phyloP scores from a whole-genome alignment of 2,888 invertebrate genomes.

The Eumerus sabulonum region DNA sequence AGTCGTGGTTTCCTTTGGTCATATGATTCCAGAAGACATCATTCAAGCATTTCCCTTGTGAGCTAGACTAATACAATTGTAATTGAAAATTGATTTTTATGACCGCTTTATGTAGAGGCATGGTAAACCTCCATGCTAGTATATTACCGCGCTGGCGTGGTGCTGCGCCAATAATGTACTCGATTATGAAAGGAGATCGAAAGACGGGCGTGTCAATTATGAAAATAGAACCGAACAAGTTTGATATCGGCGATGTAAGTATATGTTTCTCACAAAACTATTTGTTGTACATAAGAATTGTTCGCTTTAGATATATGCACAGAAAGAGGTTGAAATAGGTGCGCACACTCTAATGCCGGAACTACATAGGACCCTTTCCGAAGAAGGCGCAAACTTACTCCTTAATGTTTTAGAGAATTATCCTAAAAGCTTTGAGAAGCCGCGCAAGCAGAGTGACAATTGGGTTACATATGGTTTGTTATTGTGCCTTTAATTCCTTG shows the following conservation, averaged over 20 bases:
- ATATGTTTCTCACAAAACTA: neutral
- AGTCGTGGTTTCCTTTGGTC: slow-evolving; percentile 95
- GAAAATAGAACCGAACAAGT: slow-evolving; percentile 89
- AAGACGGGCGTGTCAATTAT: slow-evolving; percentile 92
- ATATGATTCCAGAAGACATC: slow-evolving; percentile 88
- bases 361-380: slow-evolving; percentile 83
- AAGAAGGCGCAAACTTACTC: slow-evolving; percentile 85
- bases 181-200: slow-evolving; percentile 89
- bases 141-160: slow-evolving; percentile 95
- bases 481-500: neutral
- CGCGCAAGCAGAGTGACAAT: slow-evolving; percentile 82
- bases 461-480: slow-evolving; percentile 82
- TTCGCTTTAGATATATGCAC: slow-evolving; percentile 78
- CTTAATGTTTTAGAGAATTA: slow-evolving; percentile 82
- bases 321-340: slow-evolving; percentile 81
- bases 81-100: neutral
- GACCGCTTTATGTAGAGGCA: slow-evolving; percentile 82
- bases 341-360: slow-evolving; percentile 83
- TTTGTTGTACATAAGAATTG: slow-evolving; percentile 9
- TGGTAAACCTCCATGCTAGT: slow-evolving; percentile 96
- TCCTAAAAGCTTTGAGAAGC: slow-evolving; percentile 81
- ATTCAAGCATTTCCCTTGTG: slow-evolving; percentile 91
- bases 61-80: slow-evolving; percentile 76
- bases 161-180: slow-evolving; percentile 93
- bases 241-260: slow-evolving; percentile 86